phyloP scores from a whole-genome alignment of 2,888 invertebrate species.

The Noctua janthe region DNA sequence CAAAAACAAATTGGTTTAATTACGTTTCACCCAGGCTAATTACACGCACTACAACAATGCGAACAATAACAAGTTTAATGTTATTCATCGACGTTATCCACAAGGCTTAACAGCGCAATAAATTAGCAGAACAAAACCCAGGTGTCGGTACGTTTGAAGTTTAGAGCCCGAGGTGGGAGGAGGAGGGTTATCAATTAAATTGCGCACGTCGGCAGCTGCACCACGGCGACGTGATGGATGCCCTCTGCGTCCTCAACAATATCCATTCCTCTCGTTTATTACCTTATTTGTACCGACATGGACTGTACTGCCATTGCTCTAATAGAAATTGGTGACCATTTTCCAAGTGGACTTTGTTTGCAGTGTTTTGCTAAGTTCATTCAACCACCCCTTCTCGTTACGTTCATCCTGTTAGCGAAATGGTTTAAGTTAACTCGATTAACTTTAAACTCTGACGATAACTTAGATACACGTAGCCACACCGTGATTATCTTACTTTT shows the following conservation, averaged over 20 bases:
- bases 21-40: constrained; percentile 13
- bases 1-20: constrained; percentile 24
- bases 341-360: constrained; percentile 59
- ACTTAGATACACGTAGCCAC: constrained; percentile 47
- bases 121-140: constrained; percentile 61
- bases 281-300: constrained; percentile 71
- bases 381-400: constrained; percentile 54
- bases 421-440: constrained; percentile 63
- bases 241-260: constrained; percentile 67
- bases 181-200: constrained; percentile 71
- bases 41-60: background rate
- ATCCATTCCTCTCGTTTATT: constrained; percentile 74
- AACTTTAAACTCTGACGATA: constrained; percentile 62
- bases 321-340: constrained; percentile 58
- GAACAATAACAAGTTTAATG: constrained; percentile 43
- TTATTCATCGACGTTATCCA: constrained; percentile 50
- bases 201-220: constrained; percentile 68
- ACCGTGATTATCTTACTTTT: constrained; percentile 55
- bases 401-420: constrained; percentile 55
- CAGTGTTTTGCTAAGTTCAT: constrained; percentile 58
- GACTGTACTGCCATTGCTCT: constrained; percentile 57
- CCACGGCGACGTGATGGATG: constrained; percentile 69
- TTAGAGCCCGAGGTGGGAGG: constrained; percentile 48
- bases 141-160: constrained; percentile 63
- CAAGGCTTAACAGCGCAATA: constrained; percentile 49